phyloP scores from a whole-genome alignment of 2,113 vertebrate species.

The Oncorhynchus clarkii region DNA sequence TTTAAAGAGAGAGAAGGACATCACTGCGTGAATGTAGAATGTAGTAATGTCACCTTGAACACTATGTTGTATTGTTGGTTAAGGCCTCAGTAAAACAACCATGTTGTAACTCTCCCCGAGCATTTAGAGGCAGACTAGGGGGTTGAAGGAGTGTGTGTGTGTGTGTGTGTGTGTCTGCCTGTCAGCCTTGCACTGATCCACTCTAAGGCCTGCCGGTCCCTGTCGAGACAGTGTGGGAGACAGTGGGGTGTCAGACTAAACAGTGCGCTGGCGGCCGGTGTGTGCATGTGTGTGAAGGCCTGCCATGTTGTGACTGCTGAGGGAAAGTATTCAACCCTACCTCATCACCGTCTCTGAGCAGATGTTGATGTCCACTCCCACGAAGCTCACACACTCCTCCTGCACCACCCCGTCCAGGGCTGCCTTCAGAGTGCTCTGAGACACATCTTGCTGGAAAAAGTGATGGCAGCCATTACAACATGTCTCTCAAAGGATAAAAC shows the following conservation, averaged over 20 bases:
- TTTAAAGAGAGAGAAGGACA: neutral
- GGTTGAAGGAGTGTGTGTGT: neutral
- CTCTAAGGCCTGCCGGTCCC: conserved; percentile 44
- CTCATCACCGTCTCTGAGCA: conserved; percentile 97
- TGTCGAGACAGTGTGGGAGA: conserved; percentile 48
- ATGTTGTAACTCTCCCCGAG: neutral
- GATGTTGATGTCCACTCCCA: conserved; percentile 98
- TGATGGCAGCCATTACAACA: conserved; percentile 6
- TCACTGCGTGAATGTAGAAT: neutral
- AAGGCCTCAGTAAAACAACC: neutral
- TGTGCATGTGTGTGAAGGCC: neutral
- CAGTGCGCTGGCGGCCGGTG: conserved; percentile 53
- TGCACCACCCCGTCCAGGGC: conserved; percentile 92
- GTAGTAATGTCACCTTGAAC: neutral
- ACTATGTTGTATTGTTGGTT: neutral
- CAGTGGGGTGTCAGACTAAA: conserved; percentile 74
- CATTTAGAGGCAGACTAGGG: neutral
- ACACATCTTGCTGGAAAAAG: conserved; percentile 88
- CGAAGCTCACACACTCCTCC: conserved; percentile 96
- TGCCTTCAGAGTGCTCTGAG: conserved; percentile 87
- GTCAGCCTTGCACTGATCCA: conserved; percentile 21
- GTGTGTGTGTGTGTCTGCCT: neutral
- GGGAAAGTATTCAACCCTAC: conserved; percentile 81
- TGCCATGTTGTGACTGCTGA: conserved; percentile 76
- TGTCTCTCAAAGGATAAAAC: neutral